These are phyloP conservation scores for Thalassoma bifasciatum DNA, from an alignment of 2,113 vertebrate genomes.

Conservation along the genomic window DNA sequence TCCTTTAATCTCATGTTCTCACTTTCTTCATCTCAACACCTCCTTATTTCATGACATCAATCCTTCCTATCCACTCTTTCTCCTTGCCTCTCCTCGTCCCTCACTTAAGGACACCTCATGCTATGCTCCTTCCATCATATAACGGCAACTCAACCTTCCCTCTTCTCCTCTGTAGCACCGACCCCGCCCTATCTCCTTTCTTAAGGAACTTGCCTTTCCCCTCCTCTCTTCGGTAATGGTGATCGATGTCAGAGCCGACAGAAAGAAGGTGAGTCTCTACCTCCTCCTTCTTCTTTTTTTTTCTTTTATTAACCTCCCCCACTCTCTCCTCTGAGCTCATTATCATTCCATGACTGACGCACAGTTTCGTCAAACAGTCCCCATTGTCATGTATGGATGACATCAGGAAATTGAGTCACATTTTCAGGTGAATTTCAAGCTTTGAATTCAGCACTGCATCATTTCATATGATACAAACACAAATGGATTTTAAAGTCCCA, in stretches of 20 bases:
- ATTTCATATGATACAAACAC: too few relatives aligned
- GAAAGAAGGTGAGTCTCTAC: conserved; percentile 1
- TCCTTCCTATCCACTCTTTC: background rate
- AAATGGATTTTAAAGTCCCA: too few relatives aligned
- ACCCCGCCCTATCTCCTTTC: conserved; percentile 12
- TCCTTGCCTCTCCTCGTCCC: background rate
- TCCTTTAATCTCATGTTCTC: background rate
- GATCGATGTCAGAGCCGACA: conserved; percentile 46
- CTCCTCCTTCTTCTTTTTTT: too few relatives aligned
- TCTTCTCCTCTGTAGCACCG: background rate
- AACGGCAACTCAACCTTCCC: conserved; percentile 21
- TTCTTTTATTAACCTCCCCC: conserved; percentile 19
- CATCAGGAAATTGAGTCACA: background rate
- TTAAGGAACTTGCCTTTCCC: background rate
- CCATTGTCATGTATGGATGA: background rate
- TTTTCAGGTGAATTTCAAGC: background rate
- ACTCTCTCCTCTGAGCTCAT: conserved; percentile 45
- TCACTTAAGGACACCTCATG: conserved; percentile 7
- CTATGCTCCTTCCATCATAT: background rate
- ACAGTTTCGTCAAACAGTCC: background rate
- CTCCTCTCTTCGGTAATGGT: conserved; percentile 17
- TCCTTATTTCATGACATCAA: background rate
- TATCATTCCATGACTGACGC: conserved; percentile 50
- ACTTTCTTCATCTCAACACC: background rate
- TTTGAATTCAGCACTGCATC: too few relatives aligned